These are phyloP conservation scores for Myocastor coypus DNA, from an alignment of 2,113 vertebrate genomes.

Conservation along the genomic window DNA sequence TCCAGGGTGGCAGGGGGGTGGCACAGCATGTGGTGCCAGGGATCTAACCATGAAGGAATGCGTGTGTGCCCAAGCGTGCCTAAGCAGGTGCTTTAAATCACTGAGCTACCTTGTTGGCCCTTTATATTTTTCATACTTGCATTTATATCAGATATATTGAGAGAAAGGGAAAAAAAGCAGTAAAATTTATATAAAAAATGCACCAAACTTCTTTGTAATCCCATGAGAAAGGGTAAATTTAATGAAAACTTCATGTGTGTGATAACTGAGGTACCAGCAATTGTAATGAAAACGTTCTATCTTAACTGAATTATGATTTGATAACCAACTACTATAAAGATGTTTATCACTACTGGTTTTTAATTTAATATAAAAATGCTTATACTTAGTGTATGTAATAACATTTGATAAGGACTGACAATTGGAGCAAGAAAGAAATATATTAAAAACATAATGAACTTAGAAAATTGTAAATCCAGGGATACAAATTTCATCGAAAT, in stretches of 20 bases:
- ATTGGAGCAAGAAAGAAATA: neutral
- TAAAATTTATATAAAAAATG: neutral
- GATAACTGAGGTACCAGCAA: neutral
- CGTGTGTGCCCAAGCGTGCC: too few relatives aligned
- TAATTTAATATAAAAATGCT: neutral
- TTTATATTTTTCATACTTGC: neutral
- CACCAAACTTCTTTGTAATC: neutral
- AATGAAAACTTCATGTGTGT: neutral
- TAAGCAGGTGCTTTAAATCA: too few relatives aligned
- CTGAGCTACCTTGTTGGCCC: too few relatives aligned
- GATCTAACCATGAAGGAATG: too few relatives aligned
- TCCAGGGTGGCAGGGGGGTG: too few relatives aligned
- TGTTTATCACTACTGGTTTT: neutral
- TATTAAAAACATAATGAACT: neutral
- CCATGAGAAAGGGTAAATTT: neutral
- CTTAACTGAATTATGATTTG: neutral
- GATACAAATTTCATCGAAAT: neutral
- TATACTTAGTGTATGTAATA: neutral
- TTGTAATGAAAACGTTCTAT: neutral
- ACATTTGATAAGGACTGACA: neutral
- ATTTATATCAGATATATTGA: constrained; percentile 1
- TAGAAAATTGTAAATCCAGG: constrained; percentile 12
- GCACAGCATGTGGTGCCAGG: too few relatives aligned
- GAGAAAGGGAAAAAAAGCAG: neutral
- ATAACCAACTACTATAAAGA: neutral